phyloP scores from a whole-genome alignment of 2,797 vertebrate genomes.

The Myiotriccus ornatus region DNA sequence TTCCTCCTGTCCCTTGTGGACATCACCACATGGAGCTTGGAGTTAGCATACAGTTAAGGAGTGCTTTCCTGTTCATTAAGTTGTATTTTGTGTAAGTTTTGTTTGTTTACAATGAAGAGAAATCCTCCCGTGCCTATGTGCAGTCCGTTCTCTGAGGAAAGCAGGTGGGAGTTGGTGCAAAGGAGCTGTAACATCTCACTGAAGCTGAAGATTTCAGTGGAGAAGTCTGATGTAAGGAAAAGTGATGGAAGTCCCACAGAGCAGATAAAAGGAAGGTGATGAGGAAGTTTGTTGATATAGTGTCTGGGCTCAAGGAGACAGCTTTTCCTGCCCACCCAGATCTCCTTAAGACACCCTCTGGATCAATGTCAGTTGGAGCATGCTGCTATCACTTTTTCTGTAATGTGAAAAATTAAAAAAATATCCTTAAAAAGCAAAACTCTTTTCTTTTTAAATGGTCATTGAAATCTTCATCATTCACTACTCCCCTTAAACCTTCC shows the following conservation, averaged over 20 bases:
- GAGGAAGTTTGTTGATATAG: neutral
- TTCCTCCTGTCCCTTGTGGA: neutral
- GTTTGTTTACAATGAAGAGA: neutral
- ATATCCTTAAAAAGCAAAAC: neutral
- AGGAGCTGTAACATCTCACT: neutral
- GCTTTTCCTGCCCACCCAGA: neutral
- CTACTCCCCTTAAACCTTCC: neutral
- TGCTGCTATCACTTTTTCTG: neutral
- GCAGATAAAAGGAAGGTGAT: neutral
- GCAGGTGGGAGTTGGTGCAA: neutral
- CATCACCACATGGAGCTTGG: neutral
- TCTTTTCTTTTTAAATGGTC: neutral
- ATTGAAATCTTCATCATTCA: neutral
- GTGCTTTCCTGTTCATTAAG: neutral
- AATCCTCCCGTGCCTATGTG: neutral
- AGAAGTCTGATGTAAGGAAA: neutral
- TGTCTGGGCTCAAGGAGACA: neutral
- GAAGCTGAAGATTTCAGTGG: too few species aligned
- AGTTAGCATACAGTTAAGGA: neutral
- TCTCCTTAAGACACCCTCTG: neutral
- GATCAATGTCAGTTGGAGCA: neutral
- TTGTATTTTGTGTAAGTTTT: neutral
- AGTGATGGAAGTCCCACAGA: neutral
- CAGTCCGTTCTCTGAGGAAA: neutral
- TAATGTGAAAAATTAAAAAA: neutral